Evolutionary conservation across 1,140 invertebrate genomes (phyloP).

Genomic region (Drosophila quadrilineata): DNA sequence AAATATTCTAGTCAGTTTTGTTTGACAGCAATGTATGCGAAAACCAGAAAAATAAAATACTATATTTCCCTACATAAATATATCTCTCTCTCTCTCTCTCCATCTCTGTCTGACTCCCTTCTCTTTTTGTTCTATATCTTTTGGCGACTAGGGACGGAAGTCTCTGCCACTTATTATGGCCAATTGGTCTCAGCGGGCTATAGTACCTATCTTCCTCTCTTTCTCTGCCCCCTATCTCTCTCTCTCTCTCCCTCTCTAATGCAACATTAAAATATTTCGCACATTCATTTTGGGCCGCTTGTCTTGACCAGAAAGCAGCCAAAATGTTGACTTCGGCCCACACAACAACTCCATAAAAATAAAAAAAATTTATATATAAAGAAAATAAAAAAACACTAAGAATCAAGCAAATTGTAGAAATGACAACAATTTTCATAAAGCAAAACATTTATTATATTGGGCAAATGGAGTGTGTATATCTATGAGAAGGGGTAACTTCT

Average conservation of each 20-base stretch:
- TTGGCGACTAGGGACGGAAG: background rate
- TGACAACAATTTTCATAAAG: conserved; percentile 45
- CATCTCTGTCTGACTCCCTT: background rate
- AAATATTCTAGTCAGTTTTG: conserved; percentile 16
- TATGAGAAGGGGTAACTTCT: too few relatives aligned
- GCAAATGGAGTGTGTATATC: conserved; percentile 67
- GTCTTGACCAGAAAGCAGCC: conserved; percentile 53
- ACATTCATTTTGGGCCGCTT: conserved; percentile 55
- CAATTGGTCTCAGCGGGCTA: conserved; percentile 27
- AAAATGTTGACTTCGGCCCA: conserved; percentile 38
- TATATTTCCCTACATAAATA: background rate
- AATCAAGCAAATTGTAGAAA: too few relatives aligned
- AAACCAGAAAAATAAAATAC: background rate
- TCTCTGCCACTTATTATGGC: conserved; percentile 33
- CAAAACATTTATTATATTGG: conserved; percentile 76
- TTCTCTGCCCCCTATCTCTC: too few relatives aligned
- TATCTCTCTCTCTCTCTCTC: background rate
- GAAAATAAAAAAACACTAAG: too few relatives aligned
- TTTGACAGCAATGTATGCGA: conserved; percentile 8
- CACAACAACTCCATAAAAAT: conserved; percentile 29
- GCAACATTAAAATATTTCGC: conserved; percentile 71
- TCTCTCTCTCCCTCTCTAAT: too few relatives aligned
- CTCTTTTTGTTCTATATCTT: background rate
- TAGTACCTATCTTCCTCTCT: too few relatives aligned
- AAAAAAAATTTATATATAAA: too few relatives aligned